phyloP scores from a whole-genome alignment of 2,113 vertebrate genomes.

The Indri indri region DNA sequence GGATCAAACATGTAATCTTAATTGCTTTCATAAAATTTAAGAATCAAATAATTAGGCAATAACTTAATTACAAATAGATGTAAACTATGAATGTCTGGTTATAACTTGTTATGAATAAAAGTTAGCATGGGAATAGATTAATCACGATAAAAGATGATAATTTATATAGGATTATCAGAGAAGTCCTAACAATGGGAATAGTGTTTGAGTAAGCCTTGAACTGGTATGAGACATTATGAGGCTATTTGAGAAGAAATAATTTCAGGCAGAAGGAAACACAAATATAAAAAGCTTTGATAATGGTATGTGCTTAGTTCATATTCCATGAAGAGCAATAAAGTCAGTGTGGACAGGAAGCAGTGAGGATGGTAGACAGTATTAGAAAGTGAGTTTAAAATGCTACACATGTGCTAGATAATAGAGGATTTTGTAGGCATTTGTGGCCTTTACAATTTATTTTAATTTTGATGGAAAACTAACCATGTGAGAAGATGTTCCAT shows the following conservation, averaged over 20 bases:
- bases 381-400: neutral
- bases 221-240: neutral
- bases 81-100: neutral
- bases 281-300: neutral
- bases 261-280: neutral
- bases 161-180: neutral
- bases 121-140: neutral
- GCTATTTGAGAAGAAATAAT: neutral
- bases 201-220: neutral
- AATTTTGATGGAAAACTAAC: neutral
- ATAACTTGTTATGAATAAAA: neutral
- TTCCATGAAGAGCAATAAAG: neutral
- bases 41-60: neutral
- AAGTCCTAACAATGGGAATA: neutral
- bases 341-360: neutral
- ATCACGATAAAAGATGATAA: neutral
- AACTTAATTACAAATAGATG: neutral
- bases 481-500: rapidly evolving
- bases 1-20: neutral
- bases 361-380: neutral
- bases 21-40: neutral
- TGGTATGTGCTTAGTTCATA: neutral
- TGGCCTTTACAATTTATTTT: neutral
- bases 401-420: neutral
- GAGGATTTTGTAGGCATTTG: neutral